Percentiles rank a stretch among this genome's conserved stretches.
phyloP scores from a whole-genome alignment of 2,113 vertebrate genomes.

The Diadophis punctatus region DNA sequence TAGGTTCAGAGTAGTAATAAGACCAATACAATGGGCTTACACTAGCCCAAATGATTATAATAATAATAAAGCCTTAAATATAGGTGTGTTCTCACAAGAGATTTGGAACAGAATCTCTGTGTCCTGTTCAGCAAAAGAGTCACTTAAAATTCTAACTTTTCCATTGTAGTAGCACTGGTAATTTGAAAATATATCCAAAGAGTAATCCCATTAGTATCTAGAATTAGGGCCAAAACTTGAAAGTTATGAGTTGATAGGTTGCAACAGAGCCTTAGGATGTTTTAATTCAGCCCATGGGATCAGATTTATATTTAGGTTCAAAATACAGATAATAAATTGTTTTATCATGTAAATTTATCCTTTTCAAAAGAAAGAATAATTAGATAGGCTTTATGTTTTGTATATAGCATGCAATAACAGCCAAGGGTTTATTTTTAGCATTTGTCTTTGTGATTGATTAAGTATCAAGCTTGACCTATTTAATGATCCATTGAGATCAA shows the following conservation, averaged over 20 bases:
- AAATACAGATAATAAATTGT: not conserved
- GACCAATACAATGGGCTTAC: not conserved
- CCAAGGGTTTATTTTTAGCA: not conserved
- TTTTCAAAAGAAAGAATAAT: not conserved
- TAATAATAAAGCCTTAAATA: not conserved
- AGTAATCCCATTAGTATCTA: not conserved
- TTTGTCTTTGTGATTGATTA: conserved; percentile 8
- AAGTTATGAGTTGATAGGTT: not conserved
- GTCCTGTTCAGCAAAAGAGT: not conserved
- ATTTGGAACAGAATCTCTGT: not conserved
- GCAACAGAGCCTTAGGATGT: not conserved
- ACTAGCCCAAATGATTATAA: not conserved
- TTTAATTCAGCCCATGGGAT: not conserved
- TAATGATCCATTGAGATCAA: conserved; percentile 2
- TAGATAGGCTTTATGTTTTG: not conserved
- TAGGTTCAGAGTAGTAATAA: not conserved
- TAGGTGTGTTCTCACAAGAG: not conserved
- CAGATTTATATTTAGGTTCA: not conserved
- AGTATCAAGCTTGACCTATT: not conserved
- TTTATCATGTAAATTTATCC: not conserved
- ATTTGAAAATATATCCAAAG: not conserved
- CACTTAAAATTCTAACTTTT: not conserved
- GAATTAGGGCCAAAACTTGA: too few relatives aligned
- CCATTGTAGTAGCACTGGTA: not conserved
- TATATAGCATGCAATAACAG: not conserved